Evolutionary conservation across 1,140 invertebrate species (phyloP), one percentile per base, ranked within the genome.

Genomic region (Octopus bimaculoides): DNA sequence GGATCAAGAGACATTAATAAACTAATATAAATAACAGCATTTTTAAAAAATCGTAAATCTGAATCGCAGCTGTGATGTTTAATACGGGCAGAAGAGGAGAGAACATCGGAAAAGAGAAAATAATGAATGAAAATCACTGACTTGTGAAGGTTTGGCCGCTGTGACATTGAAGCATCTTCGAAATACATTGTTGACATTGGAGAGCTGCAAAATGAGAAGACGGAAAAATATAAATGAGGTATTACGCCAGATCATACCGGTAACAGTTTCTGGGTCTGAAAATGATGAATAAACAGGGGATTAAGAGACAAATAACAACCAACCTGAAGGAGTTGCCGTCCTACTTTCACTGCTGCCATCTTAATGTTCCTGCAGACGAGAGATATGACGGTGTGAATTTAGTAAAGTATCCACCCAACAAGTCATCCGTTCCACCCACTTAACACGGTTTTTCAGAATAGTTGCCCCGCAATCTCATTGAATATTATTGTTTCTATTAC

Each of bases 81-180:
- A 9, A 5, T 71, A 12, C 66, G 1, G 6, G 7, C 7, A 8
- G 6, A 14, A 71, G 5, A 71, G 26, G 6, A 17, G 5, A 17
- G 5, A 71, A 12, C 4, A 5, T 71, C 26, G 5, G 14, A 10
- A 71, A 71, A 20, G 26, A 0, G 17, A 17, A 17, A 61, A 17
- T 12, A 61, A 9, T 17, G 17, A 5, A 71, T 17, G 66, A 20
- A 20, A 71, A 14, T 71, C 26, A 6, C 6, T 71, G 4, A 41
- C 5, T 71, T 71, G 66, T 71, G 66, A 6, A 14, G 66, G 8
- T 14, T 71, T 71, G 17, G 26, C 66, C 26, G 66, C 17, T n/a
- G 66, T 71, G 66, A 20, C 66, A 71, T 20, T 71, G 66, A 71
- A 71, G 26, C 66, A 71, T 71, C 66, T 71, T 71, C 66, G 66